Evolutionary conservation across 2,888 invertebrate genomes (phyloP).

Genomic region (Scaptodrosophila latifasciaeformis): DNA sequence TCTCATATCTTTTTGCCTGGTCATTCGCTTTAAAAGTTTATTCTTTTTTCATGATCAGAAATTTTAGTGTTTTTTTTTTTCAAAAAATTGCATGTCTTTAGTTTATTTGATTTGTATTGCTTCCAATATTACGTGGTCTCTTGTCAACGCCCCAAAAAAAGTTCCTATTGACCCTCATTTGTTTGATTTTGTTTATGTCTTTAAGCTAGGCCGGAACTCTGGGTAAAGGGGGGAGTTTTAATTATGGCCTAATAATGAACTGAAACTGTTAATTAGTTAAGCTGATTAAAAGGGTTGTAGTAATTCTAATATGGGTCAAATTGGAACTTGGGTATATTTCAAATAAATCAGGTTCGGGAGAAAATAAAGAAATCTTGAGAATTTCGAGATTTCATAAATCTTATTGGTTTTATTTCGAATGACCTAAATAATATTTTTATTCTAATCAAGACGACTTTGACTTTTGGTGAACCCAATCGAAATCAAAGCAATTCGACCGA

Average conservation of each 20-base stretch:
- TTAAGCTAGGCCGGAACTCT: constrained; percentile 6
- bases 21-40: constrained; percentile 57
- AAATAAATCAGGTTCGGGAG: no score
- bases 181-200: constrained; percentile 38
- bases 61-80: no score
- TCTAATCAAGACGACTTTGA: constrained; percentile 42
- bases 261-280: no score
- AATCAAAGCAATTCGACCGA: constrained; percentile 4
- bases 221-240: constrained; percentile 14
- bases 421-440: constrained; percentile 4
- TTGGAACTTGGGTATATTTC: no score
- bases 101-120: constrained; percentile 20
- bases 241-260: not conserved
- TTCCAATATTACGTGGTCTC: constrained; percentile 50
- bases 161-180: constrained; percentile 45
- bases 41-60: constrained; percentile 30
- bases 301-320: no score
- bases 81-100: constrained; percentile 54
- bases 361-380: no score
- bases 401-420: constrained; percentile 20
- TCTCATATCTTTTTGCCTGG: constrained; percentile 35
- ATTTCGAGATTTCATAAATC: no score
- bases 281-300: no score
- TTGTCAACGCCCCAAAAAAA: constrained; percentile 28
- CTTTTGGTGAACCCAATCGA: constrained; percentile 34